phyloP scores from a whole-genome alignment of 2,113 vertebrate species.

The Accipiter cooperii region DNA sequence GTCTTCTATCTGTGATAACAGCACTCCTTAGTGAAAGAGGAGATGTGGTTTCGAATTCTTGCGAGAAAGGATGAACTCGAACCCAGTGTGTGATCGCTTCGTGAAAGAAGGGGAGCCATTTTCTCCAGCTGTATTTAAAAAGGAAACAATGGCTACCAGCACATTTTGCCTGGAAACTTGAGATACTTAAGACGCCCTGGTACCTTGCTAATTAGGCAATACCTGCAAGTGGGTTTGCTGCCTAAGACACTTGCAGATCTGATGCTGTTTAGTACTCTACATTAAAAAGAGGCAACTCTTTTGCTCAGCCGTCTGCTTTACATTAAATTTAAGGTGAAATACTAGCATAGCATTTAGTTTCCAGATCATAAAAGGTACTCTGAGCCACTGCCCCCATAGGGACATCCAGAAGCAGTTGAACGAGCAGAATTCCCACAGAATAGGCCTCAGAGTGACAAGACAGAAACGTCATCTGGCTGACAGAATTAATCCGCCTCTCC shows the following conservation, averaged over 20 bases:
- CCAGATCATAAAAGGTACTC: not conserved
- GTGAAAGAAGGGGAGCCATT: not conserved
- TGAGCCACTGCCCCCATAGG: not conserved
- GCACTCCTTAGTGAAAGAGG: not conserved
- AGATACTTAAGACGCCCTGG: not conserved
- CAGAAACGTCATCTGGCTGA: not conserved
- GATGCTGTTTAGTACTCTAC: not conserved
- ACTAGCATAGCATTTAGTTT: not conserved
- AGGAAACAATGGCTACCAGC: not conserved
- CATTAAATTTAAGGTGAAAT: not conserved
- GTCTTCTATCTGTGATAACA: no score
- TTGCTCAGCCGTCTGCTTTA: not conserved
- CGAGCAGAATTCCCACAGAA: not conserved
- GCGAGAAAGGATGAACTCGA: not conserved
- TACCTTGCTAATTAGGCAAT: not conserved
- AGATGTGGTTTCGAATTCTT: not conserved
- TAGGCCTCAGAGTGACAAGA: accelerated
- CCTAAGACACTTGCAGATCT: not conserved
- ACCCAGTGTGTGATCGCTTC: not conserved
- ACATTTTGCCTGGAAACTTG: not conserved
- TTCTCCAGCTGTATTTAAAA: not conserved
- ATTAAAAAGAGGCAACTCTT: not conserved
- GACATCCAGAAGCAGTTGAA: not conserved
- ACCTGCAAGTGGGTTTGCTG: not conserved
- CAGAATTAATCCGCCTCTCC: not conserved